Conservation (phyloP, 2,888 invertebrate species). For the Phortica okadai region DNA sequence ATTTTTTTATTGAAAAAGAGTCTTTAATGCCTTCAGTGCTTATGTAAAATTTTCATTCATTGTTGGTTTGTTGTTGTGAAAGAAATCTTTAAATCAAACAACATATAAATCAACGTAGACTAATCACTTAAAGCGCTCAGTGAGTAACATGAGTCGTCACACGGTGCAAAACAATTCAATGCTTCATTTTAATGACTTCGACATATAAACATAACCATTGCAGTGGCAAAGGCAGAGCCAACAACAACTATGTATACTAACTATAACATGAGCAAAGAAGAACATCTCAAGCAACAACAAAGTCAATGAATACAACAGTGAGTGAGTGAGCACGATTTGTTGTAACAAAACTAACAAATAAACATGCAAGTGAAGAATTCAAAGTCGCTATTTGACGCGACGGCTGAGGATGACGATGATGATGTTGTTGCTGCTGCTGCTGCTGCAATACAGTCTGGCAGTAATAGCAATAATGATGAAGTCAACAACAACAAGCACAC, state of each 20-base stretch:
- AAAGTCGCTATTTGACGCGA: neutral
- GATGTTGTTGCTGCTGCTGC: too few species aligned
- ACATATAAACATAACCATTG: neutral
- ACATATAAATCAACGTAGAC: neutral
- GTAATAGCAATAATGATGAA: neutral
- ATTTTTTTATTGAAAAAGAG: too few species aligned
- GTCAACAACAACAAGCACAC: neutral
- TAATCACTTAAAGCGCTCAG: neutral
- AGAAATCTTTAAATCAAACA: neutral
- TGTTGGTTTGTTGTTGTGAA: too few species aligned
- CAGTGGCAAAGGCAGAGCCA: neutral
- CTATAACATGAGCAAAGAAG: too few species aligned
- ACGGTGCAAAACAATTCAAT: neutral
- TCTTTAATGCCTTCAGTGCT: too few species aligned
- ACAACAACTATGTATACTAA: too few species aligned
- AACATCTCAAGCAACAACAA: neutral
- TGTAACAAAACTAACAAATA: constrained; percentile 5
- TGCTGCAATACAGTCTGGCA: too few species aligned
- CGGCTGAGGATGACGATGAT: neutral
- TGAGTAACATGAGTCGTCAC: neutral
- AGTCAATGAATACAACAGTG: too few species aligned
- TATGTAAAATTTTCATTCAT: too few species aligned
- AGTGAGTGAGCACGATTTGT: constrained; percentile 10
- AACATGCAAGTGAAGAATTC: constrained; percentile 11
- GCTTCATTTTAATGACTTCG: neutral